phyloP scores from a whole-genome alignment of 2,888 invertebrate species.

The Dolichopus griseipennis region DNA sequence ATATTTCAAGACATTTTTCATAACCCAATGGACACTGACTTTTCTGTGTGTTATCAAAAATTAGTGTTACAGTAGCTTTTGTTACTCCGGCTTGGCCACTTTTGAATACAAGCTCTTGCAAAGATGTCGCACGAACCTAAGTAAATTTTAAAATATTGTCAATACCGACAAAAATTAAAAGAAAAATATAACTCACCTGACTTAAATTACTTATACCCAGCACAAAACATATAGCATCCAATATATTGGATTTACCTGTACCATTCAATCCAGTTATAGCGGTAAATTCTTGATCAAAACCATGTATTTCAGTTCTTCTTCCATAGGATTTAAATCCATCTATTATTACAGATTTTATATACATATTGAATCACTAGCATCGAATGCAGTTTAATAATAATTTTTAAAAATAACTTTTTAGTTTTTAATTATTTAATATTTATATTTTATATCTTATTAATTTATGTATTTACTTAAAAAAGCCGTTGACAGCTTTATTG shows the following conservation, averaged over 20 bases:
- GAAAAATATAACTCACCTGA: constrained; percentile 56
- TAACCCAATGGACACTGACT: constrained; percentile 82
- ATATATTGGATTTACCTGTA: constrained; percentile 93
- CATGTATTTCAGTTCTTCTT: constrained; percentile 78
- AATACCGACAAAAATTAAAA: neutral
- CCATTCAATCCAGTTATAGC: constrained; percentile 98
- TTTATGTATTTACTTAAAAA: no score
- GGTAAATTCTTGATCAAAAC: constrained; percentile 91
- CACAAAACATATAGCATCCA: constrained; percentile 96
- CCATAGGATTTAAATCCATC: constrained; percentile 99
- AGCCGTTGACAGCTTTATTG: no score
- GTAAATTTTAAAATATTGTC: neutral
- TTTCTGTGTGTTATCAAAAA: constrained; percentile 84
- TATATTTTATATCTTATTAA: no score
- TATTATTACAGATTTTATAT: constrained; percentile 80
- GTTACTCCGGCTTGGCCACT: constrained; percentile 93
- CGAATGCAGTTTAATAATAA: no score
- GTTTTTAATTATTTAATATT: no score
- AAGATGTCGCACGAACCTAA: constrained; percentile 79
- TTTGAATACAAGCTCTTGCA: constrained; percentile 96
- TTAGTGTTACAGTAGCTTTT: constrained; percentile 90
- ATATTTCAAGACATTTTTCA: constrained; percentile 82
- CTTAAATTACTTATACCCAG: constrained; percentile 87
- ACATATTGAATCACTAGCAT: constrained; percentile 52
- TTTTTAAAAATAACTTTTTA: no score